These are phyloP conservation scores for Orchesella flavescens DNA, from an alignment of 2,888 invertebrate genomes.

Conservation along the genomic window DNA sequence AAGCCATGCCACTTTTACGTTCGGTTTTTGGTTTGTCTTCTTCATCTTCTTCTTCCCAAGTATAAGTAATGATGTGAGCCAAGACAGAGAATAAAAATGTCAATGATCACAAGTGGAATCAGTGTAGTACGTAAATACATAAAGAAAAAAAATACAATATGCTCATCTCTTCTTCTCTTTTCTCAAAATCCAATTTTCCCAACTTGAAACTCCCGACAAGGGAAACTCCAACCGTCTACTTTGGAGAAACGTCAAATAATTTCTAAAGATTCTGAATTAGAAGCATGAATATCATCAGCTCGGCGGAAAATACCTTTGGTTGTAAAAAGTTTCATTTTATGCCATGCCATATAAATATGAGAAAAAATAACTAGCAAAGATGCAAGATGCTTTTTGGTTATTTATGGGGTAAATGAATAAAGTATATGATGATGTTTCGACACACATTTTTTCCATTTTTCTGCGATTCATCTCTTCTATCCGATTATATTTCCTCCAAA, in stretches of 20 bases:
- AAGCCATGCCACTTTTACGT: too few relatives aligned
- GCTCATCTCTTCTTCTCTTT: not conserved
- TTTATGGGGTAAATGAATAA: not conserved
- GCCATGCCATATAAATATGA: too few relatives aligned
- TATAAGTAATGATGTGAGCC: conserved; percentile 32
- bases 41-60: not conserved
- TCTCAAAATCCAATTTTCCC: conserved; percentile 26
- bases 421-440: not conserved
- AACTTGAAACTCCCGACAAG: not conserved
- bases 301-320: not conserved
- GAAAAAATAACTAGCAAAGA: not conserved
- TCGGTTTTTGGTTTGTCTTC: not conserved
- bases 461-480: conserved; percentile 9
- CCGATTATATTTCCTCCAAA: conserved; percentile 9
- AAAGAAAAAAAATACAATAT: not conserved
- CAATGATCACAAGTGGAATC: conserved; percentile 1
- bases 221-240: not conserved
- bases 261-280: conserved; percentile 9
- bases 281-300: not conserved
- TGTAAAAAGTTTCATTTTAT: not conserved
- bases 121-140: too few relatives aligned
- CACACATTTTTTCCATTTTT: not conserved
- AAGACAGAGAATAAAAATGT: conserved; percentile 31
- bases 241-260: conserved; percentile 28
- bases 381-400: not conserved